Base-by-base conservation (phyloP, 2,888 invertebrate species). In the Eupithecia vulgata region DNA sequence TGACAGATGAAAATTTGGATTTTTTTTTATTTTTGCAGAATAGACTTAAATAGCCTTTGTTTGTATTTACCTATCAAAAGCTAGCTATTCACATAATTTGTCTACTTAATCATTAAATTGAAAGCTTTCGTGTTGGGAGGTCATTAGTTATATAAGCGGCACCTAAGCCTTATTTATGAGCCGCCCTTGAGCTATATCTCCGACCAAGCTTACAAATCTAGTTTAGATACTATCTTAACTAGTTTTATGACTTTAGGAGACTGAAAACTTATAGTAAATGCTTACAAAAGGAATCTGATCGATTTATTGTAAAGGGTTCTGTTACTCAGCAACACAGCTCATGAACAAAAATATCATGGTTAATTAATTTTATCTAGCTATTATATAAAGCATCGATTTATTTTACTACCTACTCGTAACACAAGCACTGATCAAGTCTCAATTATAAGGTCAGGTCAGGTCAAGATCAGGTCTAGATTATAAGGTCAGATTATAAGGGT, bases 51-150 rank as follows among this genome's bases (percentile, higher is more conserved):
- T 0, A 0, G 10, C n/a, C 6, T 7, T 48, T 15, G 15, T 42
- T n/a, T 15, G 17, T n/a, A 17, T 8, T 4, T 4, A 21, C 52
- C 8, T 21, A 21, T 48, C 1, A 21, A 48, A 48, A 48, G 48
- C 48, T n/a, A 10, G n/a, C 37, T 8, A 61, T n/a, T 77, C 78
- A 79, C 79, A 78, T 81, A 82, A 85, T 84, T 85, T 57, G 85
- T 86, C 83, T 87, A 76, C 77, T 76, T 79, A 81, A 83, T 88
- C 87, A 88, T 88, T 87, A 89, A 88, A 90, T 90, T 90, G 89
- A 91, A 91, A 91, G 90, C 87, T 84, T 91, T 90, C 92, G 91
- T 92, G 93, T 87, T 88, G 79, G 79, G 80, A 78, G 82, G 85
- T 85, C 84, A 87, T 90, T 91, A 88, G 88, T 87, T 87, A 89